Conservation (phyloP, 2,888 invertebrate species). For the Drosophila maculinotata region DNA sequence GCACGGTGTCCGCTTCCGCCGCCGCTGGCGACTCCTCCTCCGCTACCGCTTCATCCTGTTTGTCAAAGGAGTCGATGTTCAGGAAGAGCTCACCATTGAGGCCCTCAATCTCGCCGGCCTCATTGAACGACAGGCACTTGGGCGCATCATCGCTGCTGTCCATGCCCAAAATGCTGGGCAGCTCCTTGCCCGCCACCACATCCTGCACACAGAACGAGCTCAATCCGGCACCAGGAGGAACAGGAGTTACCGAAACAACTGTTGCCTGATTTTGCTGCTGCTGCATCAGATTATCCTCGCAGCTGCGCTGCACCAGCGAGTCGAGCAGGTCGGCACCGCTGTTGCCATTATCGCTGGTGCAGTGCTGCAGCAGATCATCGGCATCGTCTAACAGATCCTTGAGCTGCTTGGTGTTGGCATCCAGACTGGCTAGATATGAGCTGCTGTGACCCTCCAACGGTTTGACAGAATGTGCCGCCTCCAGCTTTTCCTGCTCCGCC, state of each 20-base stretch:
- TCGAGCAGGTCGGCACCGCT: conserved; percentile 86
- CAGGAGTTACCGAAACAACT: conserved; percentile 21
- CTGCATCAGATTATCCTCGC: conserved; percentile 87
- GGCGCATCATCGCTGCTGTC: conserved; percentile 84
- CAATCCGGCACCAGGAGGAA: conserved; percentile 35
- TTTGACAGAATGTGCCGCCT: conserved; percentile 31
- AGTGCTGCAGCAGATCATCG: conserved; percentile 83
- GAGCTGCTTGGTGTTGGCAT: conserved; percentile 83
- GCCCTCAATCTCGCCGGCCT: conserved; percentile 84
- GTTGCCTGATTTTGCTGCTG: conserved; percentile 28
- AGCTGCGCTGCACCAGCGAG: conserved; percentile 88
- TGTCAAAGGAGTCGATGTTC: conserved; percentile 72
- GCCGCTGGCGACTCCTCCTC: conserved; percentile 4
- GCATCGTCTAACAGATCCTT: conserved; percentile 84
- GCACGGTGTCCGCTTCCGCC: conserved; percentile 2
- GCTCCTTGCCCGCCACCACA: conserved; percentile 86
- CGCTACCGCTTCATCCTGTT: conserved; percentile 53
- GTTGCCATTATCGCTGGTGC: conserved; percentile 84
- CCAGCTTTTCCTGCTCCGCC: conserved; percentile 1
- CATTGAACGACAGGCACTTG: conserved; percentile 84
- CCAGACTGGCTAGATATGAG: conserved; percentile 56
- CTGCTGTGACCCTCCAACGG: conserved; percentile 6
- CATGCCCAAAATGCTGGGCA: conserved; percentile 88
- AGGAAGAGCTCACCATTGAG: conserved; percentile 83
- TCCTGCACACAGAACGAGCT: conserved; percentile 67